A percentile compares a stretch with the other conserved stretches of the same genome.
These are phyloP conservation scores for Hecatera dysodea DNA, from an alignment of 2,888 invertebrate genomes.

Conservation along the genomic window DNA sequence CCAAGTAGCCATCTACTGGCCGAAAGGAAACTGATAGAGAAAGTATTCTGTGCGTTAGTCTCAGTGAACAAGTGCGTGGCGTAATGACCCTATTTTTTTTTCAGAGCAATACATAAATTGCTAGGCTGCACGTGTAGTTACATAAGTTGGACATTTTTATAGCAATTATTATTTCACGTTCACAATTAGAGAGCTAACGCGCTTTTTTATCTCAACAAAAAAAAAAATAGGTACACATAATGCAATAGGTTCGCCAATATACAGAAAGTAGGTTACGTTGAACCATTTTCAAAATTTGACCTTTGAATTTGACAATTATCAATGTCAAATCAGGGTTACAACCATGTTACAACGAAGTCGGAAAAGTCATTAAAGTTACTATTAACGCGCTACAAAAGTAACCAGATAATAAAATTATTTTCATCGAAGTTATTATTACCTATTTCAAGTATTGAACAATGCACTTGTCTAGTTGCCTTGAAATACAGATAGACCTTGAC, in stretches of 20 bases:
- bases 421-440: neutral
- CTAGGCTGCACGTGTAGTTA: constrained; percentile 9
- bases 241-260: constrained; percentile 32
- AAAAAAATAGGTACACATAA: no score
- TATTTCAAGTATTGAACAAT: neutral
- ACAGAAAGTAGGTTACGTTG: constrained; percentile 20
- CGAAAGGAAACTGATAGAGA: neutral
- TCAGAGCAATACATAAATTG: constrained; percentile 3
- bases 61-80: no score
- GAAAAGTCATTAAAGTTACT: neutral
- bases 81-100: neutral
- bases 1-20: neutral
- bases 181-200: constrained; percentile 25
- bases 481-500: constrained; percentile 31
- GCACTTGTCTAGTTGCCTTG: constrained; percentile 11
- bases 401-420: neutral
- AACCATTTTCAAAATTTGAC: constrained; percentile 21
- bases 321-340: neutral
- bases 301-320: constrained; percentile 29
- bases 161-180: constrained; percentile 29
- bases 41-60: neutral
- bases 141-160: constrained; percentile 22
- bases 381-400: neutral
- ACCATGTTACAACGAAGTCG: constrained; percentile 2
- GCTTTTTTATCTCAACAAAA: constrained; percentile 36